These are phyloP conservation scores for Carcharodon carcharias DNA, from an alignment of 2,797 vertebrate genomes.

Conservation along the genomic window DNA sequence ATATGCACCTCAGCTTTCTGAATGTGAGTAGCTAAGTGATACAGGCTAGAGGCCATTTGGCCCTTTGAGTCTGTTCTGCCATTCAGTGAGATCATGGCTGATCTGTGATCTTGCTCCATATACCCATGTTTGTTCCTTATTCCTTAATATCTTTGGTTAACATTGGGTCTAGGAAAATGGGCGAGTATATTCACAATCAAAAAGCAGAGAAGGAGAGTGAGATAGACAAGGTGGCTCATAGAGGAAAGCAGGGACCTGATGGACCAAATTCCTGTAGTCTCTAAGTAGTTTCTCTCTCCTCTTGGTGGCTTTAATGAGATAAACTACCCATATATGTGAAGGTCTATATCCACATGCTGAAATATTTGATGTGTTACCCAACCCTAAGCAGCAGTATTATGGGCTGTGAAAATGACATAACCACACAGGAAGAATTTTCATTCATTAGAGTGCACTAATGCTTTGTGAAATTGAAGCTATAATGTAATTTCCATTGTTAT, in stretches of 20 bases:
- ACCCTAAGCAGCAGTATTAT: not conserved
- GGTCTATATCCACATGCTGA: not conserved
- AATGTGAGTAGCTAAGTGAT: not conserved
- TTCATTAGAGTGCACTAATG: not conserved
- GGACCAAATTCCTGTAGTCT: not conserved
- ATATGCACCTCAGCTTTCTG: not conserved
- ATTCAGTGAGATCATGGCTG: no score
- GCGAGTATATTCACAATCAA: not conserved
- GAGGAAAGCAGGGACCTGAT: not conserved
- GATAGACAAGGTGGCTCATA: not conserved
- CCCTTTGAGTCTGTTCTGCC: no score
- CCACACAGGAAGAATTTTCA: not conserved
- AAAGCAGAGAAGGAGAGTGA: not conserved
- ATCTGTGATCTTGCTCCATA: no score
- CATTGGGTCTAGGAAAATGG: not conserved
- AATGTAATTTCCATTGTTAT: not conserved
- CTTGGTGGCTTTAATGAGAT: not conserved
- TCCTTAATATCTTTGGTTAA: not conserved
- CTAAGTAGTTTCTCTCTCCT: not conserved
- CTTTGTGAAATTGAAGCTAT: not conserved
- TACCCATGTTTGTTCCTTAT: no score
- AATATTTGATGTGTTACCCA: not conserved
- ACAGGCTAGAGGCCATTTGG: not conserved
- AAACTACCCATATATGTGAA: not conserved
- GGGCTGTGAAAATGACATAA: no score